Conservation (phyloP, 1,140 invertebrate species). For the Aphaenogaster ashmeadi region DNA sequence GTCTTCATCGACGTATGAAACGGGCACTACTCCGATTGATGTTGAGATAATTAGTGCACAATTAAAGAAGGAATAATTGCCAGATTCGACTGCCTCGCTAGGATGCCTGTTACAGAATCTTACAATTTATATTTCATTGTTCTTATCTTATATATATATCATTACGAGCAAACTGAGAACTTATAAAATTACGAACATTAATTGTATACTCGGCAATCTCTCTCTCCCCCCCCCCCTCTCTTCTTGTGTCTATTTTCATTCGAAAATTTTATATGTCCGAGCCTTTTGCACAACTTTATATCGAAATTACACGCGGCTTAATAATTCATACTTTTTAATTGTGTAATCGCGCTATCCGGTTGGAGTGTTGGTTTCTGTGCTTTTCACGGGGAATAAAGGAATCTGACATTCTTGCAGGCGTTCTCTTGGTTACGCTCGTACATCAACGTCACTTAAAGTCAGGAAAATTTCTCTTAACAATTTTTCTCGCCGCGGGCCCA, state of each 20-base stretch:
- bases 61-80: slow-evolving; percentile 47
- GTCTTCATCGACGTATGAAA: slow-evolving; percentile 26
- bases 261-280: background rate
- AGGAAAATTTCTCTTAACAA: slow-evolving; percentile 70
- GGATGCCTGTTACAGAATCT: slow-evolving; percentile 17
- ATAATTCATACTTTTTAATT: slow-evolving; percentile 51
- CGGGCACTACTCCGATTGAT: slow-evolving; percentile 31
- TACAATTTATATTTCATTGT: slow-evolving; percentile 42
- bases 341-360: background rate
- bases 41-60: slow-evolving; percentile 49
- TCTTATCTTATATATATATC: background rate
- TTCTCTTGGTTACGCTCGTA: slow-evolving; percentile 60
- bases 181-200: slow-evolving; percentile 43
- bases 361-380: slow-evolving; percentile 39
- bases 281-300: background rate
- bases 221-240: background rate
- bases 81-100: slow-evolving; percentile 13
- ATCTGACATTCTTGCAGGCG: slow-evolving; percentile 64
- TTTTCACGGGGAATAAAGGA: slow-evolving; percentile 48
- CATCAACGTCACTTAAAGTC: slow-evolving; percentile 74
- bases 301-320: slow-evolving; percentile 10
- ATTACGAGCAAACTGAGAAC: slow-evolving; percentile 10
- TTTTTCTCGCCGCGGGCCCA: slow-evolving; percentile 62
- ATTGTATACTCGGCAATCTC: background rate
- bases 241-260: background rate